Conservation (phyloP, 2,113 vertebrate genomes). For the Silurus glanis region DNA sequence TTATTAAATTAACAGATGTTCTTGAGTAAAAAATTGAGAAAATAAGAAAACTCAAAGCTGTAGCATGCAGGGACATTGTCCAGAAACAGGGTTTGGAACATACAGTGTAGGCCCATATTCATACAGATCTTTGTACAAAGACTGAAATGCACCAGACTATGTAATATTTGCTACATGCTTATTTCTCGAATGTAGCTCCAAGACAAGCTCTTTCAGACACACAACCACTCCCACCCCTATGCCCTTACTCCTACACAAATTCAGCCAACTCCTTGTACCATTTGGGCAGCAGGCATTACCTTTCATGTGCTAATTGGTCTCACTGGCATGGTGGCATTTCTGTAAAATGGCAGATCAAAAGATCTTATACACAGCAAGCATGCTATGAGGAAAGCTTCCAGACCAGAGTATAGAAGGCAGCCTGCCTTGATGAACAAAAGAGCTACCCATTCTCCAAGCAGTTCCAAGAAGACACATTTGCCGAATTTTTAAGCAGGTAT, state of each 20-base stretch:
- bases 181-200: no score
- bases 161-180: neutral
- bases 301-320: conserved; percentile 60
- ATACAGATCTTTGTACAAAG: neutral
- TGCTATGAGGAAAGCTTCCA: neutral
- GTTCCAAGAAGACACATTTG: neutral
- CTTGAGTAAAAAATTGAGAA: neutral
- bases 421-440: neutral
- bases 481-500: neutral
- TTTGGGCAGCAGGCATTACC: conserved; percentile 26
- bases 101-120: neutral
- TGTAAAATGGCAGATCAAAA: conserved; percentile 38
- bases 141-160: no score
- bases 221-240: neutral
- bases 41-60: no score
- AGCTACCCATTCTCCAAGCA: neutral
- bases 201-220: neutral
- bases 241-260: neutral
- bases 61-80: no score
- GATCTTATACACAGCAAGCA: conserved; percentile 18
- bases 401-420: conserved; percentile 13
- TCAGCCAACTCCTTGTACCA: conserved; percentile 5
- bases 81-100: no score
- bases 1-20: neutral
- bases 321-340: conserved; percentile 34